These are phyloP conservation scores for Dryadula phaetusa DNA, from an alignment of 2,888 invertebrate species.

Conservation along the genomic window DNA sequence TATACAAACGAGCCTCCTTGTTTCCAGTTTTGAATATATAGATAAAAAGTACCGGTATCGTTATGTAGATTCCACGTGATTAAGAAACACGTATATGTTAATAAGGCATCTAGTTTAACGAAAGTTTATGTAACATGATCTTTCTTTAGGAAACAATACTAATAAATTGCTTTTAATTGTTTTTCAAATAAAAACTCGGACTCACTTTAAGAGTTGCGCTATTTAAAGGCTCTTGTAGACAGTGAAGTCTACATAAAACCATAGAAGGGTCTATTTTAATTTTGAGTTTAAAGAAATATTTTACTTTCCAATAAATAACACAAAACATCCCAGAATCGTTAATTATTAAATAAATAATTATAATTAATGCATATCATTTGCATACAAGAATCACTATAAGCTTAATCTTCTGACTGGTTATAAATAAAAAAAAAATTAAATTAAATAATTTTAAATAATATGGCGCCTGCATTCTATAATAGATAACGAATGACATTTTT, in stretches of 20 bases:
- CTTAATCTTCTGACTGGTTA: constrained; percentile 17
- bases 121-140: not conserved
- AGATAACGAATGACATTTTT: constrained; percentile 23
- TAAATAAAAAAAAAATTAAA: constrained; percentile 24
- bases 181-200: not conserved
- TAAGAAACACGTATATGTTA: constrained; percentile 1
- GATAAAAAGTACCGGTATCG: constrained; percentile 11
- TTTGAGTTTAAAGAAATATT: too few relatives aligned
- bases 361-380: constrained; percentile 11
- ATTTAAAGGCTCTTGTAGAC: too few relatives aligned
- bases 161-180: not conserved
- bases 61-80: not conserved
- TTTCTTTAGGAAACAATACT: not conserved
- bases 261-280: too few relatives aligned
- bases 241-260: too few relatives aligned
- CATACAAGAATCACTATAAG: constrained; percentile 24
- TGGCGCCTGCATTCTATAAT: constrained; percentile 30
- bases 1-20: not conserved
- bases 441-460: constrained; percentile 32
- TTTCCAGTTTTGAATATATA: not conserved
- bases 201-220: not conserved
- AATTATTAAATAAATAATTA: constrained; percentile 12
- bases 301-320: not conserved
- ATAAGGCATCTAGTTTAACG: not conserved
- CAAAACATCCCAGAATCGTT: not conserved